A percentile compares a stretch with the other conserved stretches of the same genome.
Conservation (phyloP, 2,888 invertebrate species). For the Labia minor region DNA sequence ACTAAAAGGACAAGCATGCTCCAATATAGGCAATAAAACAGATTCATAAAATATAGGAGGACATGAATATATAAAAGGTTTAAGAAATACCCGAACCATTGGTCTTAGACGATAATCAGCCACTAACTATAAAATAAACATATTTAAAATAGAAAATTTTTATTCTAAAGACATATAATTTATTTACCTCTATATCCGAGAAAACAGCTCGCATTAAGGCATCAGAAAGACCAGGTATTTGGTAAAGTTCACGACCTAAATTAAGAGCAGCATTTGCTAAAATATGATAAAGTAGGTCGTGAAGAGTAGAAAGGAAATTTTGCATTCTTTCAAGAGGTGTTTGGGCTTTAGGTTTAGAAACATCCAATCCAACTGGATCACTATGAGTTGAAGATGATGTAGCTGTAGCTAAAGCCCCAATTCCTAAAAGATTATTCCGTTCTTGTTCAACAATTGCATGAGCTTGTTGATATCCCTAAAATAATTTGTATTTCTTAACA, state of each 20-base stretch:
- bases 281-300: constrained; percentile 72
- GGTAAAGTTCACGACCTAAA: constrained; percentile 78
- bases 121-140: constrained; percentile 44
- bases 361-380: constrained; percentile 22
- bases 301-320: constrained; percentile 61
- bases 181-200: constrained; percentile 48
- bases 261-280: constrained; percentile 66
- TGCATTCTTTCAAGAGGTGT: constrained; percentile 72
- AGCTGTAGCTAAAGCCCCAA: constrained; percentile 30
- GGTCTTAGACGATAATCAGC: constrained; percentile 79
- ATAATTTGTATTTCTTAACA: constrained; percentile 14
- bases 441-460: constrained; percentile 65
- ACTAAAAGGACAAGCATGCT: constrained; percentile 69
- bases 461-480: constrained; percentile 47
- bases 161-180: neutral
- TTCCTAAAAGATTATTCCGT: constrained; percentile 60
- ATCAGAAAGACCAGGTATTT: constrained; percentile 59
- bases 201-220: constrained; percentile 63
- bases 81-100: constrained; percentile 72
- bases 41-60: constrained; percentile 66
- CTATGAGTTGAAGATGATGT: constrained; percentile 19
- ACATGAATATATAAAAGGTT: constrained; percentile 75
- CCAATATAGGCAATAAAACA: constrained; percentile 68
- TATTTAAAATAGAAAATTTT: neutral
- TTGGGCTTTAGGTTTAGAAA: constrained; percentile 35